A percentile compares a stretch with the other conserved stretches of the same genome.
These are phyloP conservation scores for Echiichthys vipera DNA, from an alignment of 2,797 vertebrate genomes.

Conservation along the genomic window DNA sequence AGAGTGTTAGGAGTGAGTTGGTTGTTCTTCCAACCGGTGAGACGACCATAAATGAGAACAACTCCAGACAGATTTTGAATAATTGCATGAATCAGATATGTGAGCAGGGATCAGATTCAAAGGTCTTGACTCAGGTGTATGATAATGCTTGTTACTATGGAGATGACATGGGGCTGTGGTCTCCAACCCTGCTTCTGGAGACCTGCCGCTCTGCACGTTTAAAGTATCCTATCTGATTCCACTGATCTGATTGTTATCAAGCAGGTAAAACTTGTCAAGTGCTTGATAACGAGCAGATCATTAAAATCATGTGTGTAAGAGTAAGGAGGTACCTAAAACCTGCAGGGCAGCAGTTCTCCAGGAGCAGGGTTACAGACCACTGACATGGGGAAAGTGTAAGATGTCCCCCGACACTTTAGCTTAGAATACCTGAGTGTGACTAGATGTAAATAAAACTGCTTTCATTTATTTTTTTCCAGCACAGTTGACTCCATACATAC, in stretches of 20 bases:
- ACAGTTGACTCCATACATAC: not conserved
- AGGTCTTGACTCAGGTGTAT: not conserved
- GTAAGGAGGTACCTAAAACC: no score
- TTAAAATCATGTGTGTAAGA: no score
- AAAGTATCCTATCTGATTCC: no score
- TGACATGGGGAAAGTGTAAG: not conserved
- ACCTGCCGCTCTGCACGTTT: no score
- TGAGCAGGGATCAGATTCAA: not conserved
- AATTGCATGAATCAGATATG: not conserved
- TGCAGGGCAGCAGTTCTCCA: no score
- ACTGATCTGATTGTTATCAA: no score
- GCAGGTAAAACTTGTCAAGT: no score
- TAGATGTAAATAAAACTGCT: slow-evolving; percentile 17
- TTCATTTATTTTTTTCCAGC: not conserved
- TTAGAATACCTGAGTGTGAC: not conserved
- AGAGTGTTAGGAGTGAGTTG: not conserved
- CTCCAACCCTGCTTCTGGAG: no score
- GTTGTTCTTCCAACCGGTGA: not conserved
- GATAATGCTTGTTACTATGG: not conserved
- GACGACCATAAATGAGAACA: no score
- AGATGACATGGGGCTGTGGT: no score
- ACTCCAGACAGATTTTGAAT: not conserved
- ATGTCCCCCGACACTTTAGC: not conserved
- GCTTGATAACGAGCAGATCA: no score
- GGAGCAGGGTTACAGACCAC: no score